Conservation (phyloP, 2,888 invertebrate species). For the Tanytarsus gracilentus region DNA sequence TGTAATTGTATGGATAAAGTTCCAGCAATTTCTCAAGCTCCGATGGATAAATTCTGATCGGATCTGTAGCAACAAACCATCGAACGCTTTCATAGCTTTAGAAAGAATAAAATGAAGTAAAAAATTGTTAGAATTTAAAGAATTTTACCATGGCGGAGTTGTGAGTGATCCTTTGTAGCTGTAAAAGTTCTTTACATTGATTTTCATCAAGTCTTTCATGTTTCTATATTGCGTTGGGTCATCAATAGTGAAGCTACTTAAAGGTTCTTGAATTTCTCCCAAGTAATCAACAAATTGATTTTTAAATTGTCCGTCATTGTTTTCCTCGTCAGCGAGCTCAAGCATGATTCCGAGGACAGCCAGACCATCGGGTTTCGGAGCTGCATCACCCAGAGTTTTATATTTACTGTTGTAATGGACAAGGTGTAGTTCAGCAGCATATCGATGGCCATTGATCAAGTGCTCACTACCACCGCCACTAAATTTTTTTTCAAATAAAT, state of each 20-base stretch:
- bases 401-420: neutral
- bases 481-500: too few species aligned
- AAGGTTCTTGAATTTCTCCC: neutral
- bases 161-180: neutral
- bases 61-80: neutral
- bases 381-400: neutral
- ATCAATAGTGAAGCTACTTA: neutral
- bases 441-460: neutral
- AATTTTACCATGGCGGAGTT: neutral
- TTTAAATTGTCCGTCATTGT: neutral
- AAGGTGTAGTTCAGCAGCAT: neutral
- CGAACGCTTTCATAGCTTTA: neutral
- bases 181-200: neutral
- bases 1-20: neutral
- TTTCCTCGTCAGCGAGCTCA: neutral
- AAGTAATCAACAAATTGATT: neutral
- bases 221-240: neutral
- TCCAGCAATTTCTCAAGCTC: neutral
- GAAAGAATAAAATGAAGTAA: neutral
- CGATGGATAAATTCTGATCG: conserved; percentile 6
- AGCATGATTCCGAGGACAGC: neutral
- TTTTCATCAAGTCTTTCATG: neutral
- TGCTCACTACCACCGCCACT: neutral
- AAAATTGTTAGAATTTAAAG: neutral
- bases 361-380: neutral